Evolutionary conservation across 37 sponge, comb jelly and placozoan genomes (phyloP), one percentile per base, ranked within the genome.

Genomic region (Spongia lamella): DNA sequence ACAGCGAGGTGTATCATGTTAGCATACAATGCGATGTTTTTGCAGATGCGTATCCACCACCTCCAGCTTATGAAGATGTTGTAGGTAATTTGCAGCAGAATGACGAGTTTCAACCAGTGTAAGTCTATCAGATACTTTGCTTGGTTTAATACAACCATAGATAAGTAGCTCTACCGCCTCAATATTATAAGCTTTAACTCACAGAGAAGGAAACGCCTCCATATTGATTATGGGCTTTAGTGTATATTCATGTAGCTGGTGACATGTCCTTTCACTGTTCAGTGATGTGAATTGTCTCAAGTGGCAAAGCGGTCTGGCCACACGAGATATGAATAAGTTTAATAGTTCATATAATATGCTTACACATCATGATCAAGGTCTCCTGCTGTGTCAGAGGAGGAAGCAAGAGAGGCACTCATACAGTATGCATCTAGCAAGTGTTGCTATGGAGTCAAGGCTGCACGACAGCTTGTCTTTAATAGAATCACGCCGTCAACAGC

Each of bases 381-480:
- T 17, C 86, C 86, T 3, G 65, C 74, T 24, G 70, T 90, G 19
- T 63, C 79, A 25, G 86, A 90, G 63, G 86, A 85, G 1, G 70
- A 72, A 54, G 91, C 86, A 20, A 52, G 91, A 21, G 75, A 71
- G 3, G 77, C 86, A 9, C 62, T 90, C 50, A 11, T 76, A 49
- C 54, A 63, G 20, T 71, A 76, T 25, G 79, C 81, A 6, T 27
- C 27, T 1, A 36, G 65, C 32, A 71, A 81, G 51, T 90, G 82
- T 32, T 90, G 91, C 79, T 90, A 85, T 60, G 91, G 91, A 0
- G 82, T 72, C 27, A 17, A 16, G 39, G 86, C 91, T 35, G 91
- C 79, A 30, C n/a, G 66, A 26, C 69, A 90, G 2, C 32, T 90
- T 40, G 79, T 72, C 40, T 81, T 90, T 57, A 68, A 66, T 47